A percentile compares a stretch with the other conserved stretches of the same genome.
Evolutionary conservation across 2,113 vertebrate genomes (phyloP).

Genomic region (Chrysemys picta): DNA sequence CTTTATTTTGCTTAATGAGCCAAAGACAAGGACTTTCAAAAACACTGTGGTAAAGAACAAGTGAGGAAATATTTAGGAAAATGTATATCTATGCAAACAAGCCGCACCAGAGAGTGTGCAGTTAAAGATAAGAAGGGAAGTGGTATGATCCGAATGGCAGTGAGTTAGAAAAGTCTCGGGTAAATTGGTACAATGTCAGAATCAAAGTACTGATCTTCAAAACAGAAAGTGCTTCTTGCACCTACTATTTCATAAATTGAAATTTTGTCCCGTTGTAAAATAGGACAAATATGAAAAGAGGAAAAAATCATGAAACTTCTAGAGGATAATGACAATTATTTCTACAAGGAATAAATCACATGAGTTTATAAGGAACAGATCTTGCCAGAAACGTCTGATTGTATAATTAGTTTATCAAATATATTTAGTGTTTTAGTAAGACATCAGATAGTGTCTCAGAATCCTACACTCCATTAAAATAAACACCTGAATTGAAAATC

Average conservation of each 20-base stretch:
- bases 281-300: neutral
- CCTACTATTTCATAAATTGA: neutral
- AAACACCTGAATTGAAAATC: neutral
- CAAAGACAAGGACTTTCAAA: neutral
- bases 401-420: neutral
- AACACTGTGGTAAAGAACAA: neutral
- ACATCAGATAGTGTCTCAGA: neutral
- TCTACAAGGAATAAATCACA: neutral
- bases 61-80: neutral
- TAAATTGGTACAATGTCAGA: neutral
- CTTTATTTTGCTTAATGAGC: neutral
- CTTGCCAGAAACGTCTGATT: neutral
- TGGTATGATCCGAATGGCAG: neutral
- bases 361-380: neutral
- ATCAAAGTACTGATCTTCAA: neutral
- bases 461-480: neutral
- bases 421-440: neutral
- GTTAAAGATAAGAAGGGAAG: conserved; percentile 11
- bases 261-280: neutral
- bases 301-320: neutral
- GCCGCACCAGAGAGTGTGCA: neutral
- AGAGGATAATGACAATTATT: no score
- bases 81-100: no score
- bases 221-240: neutral
- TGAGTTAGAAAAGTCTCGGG: neutral